Conservation (phyloP, 1,140 invertebrate species). For the Polyergus mexicanus region DNA sequence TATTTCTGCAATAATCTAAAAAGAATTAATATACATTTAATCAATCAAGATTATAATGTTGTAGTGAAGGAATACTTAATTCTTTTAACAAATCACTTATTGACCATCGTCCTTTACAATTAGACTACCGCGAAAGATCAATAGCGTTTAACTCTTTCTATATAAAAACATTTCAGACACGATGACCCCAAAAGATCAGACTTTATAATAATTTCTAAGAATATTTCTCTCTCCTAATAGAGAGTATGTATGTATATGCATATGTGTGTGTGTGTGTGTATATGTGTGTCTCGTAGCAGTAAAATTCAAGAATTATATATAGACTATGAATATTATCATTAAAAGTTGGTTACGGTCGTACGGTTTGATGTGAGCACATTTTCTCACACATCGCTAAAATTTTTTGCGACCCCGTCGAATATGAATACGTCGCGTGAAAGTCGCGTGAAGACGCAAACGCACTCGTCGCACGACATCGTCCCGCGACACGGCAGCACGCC, state of each 20-base stretch:
- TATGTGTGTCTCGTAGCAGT: neutral
- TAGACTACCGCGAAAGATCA: slow-evolving; percentile 6
- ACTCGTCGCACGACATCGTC: slow-evolving; percentile 23
- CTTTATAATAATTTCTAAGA: slow-evolving; percentile 44
- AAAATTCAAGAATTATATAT: slow-evolving; percentile 15
- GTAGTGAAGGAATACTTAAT: neutral
- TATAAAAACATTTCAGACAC: slow-evolving; percentile 45
- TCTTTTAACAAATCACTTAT: neutral
- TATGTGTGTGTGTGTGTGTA: slow-evolving; percentile 8
- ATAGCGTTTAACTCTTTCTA: slow-evolving; percentile 45
- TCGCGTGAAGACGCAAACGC: slow-evolving; percentile 39
- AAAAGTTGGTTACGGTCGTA: slow-evolving; percentile 15
- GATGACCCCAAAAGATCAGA: slow-evolving; percentile 31
- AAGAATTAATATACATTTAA: slow-evolving; percentile 5
- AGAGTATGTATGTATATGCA: neutral
- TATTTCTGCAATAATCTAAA: neutral
- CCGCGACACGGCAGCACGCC: slow-evolving; percentile 4
- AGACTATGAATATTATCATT: slow-evolving; percentile 6
- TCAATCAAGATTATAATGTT: neutral
- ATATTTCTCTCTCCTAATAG: slow-evolving; percentile 10
- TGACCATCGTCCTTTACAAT: slow-evolving; percentile 11
- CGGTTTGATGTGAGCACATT: neutral
- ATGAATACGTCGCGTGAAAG: slow-evolving; percentile 27
- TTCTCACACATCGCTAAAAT: slow-evolving; percentile 1
- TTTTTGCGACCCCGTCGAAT: slow-evolving; percentile 6